Base-by-base conservation (phyloP, 2,888 invertebrate species). In the Gymnosoma rotundatum region DNA sequence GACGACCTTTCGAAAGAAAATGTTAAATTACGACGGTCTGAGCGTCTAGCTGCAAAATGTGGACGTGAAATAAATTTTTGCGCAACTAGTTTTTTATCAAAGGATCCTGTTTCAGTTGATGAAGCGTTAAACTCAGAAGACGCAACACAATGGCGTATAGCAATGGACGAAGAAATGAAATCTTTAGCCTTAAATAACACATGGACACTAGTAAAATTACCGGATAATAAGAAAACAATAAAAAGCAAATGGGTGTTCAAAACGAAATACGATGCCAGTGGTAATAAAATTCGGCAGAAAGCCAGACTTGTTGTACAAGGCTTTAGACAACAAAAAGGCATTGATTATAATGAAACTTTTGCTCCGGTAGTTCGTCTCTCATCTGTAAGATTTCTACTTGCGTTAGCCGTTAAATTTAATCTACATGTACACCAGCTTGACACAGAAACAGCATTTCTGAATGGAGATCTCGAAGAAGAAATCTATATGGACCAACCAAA, bases 401-500 rank as follows among this genome's bases (percentile, higher is more conserved):
- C 74, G 5, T 9, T 56, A 10, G 38, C 74, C 1, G 61, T 21
- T 7, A 78, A 63, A 36, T 36, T 63, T 25, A 18, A 45, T 6
- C 6, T 63, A 6, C 54, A 78, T 18, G 36, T 78, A 1, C 78
- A 78, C 20, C 78, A 86, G 50, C 72, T 87, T 63, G 86, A 86
- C 36, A 80, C 78, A 14, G 85, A 82, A 7, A 32, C 32, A 32
- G 83, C 85, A 21, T 86, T 84, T 63, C 56, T 86, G 4, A 74
- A 86, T 48, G 86, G 81, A 3, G 76, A 83, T 6, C 70, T 87
- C 5, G 12, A 76, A 12, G 75, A 85, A 14, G 75, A 86, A 50
- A 52, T 73, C 10, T 86, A 45, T 67, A 87, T 87, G 78, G 14
- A 61, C 12, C 85, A 88, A 61, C 87, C 83, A 18, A 74, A 87